Percentiles rank a stretch among this genome's conserved stretches.
Evolutionary conservation across 2,113 vertebrate genomes (phyloP).

Genomic region (Pelecanus crispus): DNA sequence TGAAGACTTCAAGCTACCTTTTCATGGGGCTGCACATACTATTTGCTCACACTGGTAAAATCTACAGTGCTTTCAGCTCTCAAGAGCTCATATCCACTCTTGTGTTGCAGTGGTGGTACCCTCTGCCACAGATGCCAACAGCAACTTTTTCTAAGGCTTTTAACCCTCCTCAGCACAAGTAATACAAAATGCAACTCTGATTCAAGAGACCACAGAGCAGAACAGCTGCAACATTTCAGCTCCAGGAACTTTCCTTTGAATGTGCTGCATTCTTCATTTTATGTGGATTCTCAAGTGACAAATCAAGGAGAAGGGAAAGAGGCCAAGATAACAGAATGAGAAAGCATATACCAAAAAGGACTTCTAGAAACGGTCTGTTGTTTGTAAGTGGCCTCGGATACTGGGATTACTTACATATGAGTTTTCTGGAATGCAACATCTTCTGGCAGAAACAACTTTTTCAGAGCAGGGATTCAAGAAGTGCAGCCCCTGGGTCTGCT

Average conservation of each 20-base stretch:
- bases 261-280: conserved; percentile 6
- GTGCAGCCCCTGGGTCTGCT: not conserved
- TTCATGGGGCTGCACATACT: accelerated
- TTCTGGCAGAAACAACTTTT: not conserved
- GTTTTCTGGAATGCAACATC: not conserved
- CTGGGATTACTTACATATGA: not conserved
- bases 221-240: conserved; percentile 15
- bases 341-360: not conserved
- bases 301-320: not conserved
- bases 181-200: not conserved
- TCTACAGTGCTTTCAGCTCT: not conserved
- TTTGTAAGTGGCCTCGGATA: not conserved
- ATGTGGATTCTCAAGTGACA: conserved; percentile 30
- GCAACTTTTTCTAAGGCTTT: not conserved
- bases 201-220: not conserved
- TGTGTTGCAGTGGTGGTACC: not conserved
- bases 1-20: not conserved
- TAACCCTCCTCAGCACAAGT: not conserved
- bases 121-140: not conserved
- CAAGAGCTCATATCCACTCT: not conserved
- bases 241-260: conserved; percentile 12
- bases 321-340: not conserved
- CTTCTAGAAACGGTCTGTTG: conserved; percentile 2
- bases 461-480: not conserved
- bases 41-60: not conserved